Conservation (phyloP, 2,797 vertebrate species). For the Sebastiscus albofasciatus region DNA sequence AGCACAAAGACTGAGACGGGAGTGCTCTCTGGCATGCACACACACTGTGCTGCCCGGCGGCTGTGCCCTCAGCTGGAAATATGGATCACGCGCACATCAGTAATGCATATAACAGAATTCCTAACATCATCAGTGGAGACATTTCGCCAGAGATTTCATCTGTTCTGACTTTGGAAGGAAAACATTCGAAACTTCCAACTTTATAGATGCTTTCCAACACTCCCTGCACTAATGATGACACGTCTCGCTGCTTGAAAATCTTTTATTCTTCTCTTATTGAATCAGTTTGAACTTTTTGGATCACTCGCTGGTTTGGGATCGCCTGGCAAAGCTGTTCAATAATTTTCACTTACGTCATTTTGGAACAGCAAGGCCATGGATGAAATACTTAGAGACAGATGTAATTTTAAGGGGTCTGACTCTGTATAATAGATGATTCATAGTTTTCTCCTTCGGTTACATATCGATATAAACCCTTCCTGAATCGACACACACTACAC, state of each 20-base stretch:
- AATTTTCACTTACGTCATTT: not conserved
- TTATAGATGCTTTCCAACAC: not conserved
- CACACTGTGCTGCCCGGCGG: not conserved
- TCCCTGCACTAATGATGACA: not conserved
- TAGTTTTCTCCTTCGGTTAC: not conserved
- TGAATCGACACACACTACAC: not conserved
- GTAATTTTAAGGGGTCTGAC: not conserved
- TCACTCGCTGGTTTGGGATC: not conserved
- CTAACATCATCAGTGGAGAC: not conserved
- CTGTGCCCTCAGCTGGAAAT: slow-evolving; percentile 18
- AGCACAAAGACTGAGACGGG: not conserved
- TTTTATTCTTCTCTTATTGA: not conserved
- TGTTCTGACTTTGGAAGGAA: slow-evolving; percentile 20
- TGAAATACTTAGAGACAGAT: not conserved
- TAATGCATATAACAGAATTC: slow-evolving; percentile 2
- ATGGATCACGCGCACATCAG: not conserved
- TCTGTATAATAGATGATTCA: not conserved
- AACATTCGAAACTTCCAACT: not conserved
- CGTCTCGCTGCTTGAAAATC: not conserved
- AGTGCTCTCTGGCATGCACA: not conserved
- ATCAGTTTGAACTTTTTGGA: not conserved
- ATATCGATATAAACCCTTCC: not conserved
- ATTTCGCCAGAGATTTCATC: slow-evolving; percentile 6
- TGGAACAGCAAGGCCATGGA: not conserved
- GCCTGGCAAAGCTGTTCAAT: not conserved